These are phyloP conservation scores for Ooceraea biroi DNA, from an alignment of 1,140 invertebrate genomes.

Conservation along the genomic window DNA sequence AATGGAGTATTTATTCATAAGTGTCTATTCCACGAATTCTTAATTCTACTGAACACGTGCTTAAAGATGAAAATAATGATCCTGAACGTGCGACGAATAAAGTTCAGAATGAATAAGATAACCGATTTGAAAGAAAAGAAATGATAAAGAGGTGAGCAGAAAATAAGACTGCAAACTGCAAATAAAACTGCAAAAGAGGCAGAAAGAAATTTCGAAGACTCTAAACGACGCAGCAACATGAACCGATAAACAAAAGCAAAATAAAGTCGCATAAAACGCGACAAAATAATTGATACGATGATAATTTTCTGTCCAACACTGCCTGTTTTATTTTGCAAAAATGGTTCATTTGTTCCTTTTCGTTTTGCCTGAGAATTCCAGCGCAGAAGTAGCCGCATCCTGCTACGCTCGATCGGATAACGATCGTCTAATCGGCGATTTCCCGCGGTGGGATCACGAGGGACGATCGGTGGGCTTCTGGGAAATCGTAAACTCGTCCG, in stretches of 20 bases:
- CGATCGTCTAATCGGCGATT: slow-evolving; percentile 45
- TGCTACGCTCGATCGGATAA: not conserved
- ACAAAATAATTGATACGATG: not conserved
- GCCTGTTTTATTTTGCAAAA: not conserved
- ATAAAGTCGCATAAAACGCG: not conserved
- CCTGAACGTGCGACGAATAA: not conserved
- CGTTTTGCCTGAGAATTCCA: not conserved
- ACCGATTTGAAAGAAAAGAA: not conserved
- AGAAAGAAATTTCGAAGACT: not conserved
- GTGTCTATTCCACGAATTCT: slow-evolving; percentile 32
- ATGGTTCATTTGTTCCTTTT: not conserved
- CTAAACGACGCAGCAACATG: not conserved
- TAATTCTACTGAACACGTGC: not conserved
- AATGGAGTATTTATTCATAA: not conserved
- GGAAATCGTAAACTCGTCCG: slow-evolving; percentile 38
- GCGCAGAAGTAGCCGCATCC: slow-evolving; percentile 27
- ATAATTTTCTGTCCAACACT: not conserved
- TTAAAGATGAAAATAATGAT: not conserved
- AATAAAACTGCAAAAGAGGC: not conserved
- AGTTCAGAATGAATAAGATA: not conserved
- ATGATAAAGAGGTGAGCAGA: not conserved
- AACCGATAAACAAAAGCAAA: not conserved
- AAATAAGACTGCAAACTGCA: not conserved
- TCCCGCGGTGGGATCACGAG: slow-evolving; percentile 39
- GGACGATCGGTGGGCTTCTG: not conserved